Evolutionary conservation across 2,797 vertebrate species (phyloP), one percentile per base, ranked within the genome.

Genomic region (Chaetodon trifasciatus): DNA sequence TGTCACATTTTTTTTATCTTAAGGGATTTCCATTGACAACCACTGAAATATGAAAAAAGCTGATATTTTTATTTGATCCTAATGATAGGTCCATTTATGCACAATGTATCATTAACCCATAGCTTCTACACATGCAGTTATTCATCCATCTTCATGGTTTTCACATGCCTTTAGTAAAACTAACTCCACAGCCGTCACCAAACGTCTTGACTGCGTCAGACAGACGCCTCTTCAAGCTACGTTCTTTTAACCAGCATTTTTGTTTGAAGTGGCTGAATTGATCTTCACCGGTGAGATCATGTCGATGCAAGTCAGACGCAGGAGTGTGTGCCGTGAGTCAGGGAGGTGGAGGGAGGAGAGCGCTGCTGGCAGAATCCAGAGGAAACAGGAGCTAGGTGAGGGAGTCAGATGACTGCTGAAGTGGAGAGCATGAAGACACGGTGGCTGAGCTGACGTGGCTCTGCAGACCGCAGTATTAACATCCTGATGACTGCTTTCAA

Each of bases 381-480:
- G 56, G 75, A 87, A 83, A 86, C 78, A 19, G 80, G 77, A 79
- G 78, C 37, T 44, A 76, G 79, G 76, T 56, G 78, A 81, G 28
- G 75, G 80, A 72, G 78, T 82, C 71, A 1, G 72, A 76, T 74
- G 83, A 79, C 76, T 65, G 81, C 77, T 55, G 62, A 56, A 55
- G 78, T 1, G 37, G 58, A 55, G 71, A 50, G 2, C 39, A 23
- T 32, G 86, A 84, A 71, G 69, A 74, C 52, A 0, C 21, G 5
- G 65, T 5, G 76, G 65, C 63, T 28, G 68, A 53, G 89, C 78
- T 78, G 89, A 91, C 86, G 89, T 89, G 89, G 88, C 86, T 76
- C 64, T 50, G 28, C 55, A 69, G 60, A 85, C 81, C 81, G 1
- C 86, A 19, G 68, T 23, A 74, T 88, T 74, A 83, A 73, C 79